These are phyloP conservation scores for Chamaea fasciata DNA, from an alignment of 2,113 vertebrate species.

Conservation along the genomic window DNA sequence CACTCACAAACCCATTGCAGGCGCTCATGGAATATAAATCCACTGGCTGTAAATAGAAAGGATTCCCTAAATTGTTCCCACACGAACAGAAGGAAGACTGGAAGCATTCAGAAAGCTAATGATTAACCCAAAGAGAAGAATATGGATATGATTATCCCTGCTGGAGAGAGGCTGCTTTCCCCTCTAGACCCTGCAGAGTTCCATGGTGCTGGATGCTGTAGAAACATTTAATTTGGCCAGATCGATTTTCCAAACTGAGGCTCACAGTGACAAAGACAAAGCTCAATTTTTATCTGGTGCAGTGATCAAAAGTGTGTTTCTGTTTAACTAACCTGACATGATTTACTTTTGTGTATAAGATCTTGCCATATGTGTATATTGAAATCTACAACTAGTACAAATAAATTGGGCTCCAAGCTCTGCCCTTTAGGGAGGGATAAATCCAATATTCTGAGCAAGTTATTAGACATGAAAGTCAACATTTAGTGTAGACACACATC, in stretches of 20 bases:
- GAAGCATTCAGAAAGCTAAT: constrained; percentile 36
- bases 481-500: background rate
- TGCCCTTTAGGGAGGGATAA: background rate
- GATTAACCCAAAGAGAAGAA: background rate
- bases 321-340: constrained; percentile 27
- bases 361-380: background rate
- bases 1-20: background rate
- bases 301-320: constrained; percentile 23
- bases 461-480: background rate
- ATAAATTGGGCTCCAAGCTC: background rate
- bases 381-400: constrained; percentile 3
- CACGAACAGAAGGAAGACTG: constrained; percentile 22
- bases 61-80: constrained; percentile 34
- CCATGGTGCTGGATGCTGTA: background rate
- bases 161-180: background rate
- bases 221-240: constrained; percentile 4
- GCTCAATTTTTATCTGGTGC: constrained; percentile 16
- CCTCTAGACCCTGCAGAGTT: background rate
- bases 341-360: background rate
- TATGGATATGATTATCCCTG: constrained; percentile 14
- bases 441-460: constrained; percentile 1
- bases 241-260: background rate
- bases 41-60: constrained; percentile 18
- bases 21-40: background rate
- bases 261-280: background rate